phyloP scores from a whole-genome alignment of 2,797 vertebrate species.

The Falco naumanni region DNA sequence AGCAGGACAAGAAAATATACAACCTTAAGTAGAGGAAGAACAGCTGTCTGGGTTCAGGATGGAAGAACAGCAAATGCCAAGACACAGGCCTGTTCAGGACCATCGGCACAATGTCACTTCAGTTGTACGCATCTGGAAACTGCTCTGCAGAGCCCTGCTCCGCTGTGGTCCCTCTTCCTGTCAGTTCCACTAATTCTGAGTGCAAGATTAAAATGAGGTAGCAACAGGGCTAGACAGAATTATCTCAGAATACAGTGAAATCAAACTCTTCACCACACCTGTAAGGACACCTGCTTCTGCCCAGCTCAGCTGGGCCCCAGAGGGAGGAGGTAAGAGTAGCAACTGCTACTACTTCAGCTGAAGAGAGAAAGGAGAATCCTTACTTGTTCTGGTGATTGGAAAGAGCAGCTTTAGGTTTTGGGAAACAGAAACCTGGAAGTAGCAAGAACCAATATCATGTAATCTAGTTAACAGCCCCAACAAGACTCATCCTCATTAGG shows the following conservation, averaged over 20 bases:
- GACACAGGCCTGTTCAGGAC: not conserved
- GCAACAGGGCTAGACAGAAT: not conserved
- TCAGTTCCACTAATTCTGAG: not conserved
- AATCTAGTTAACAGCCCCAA: not conserved
- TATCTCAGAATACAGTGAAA: not conserved
- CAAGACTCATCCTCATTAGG: not conserved
- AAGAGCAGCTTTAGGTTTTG: not conserved
- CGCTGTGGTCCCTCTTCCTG: not conserved
- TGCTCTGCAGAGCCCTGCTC: not conserved
- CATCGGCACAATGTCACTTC: not conserved
- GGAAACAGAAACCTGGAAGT: not conserved
- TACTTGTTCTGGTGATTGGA: not conserved
- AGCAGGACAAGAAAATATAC: not conserved
- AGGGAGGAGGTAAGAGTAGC: not conserved
- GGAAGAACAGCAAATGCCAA: not conserved
- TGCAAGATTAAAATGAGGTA: not conserved
- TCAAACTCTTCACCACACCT: not conserved
- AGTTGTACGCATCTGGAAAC: not conserved
- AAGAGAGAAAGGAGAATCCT: not conserved
- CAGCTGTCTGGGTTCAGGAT: not conserved
- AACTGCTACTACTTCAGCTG: not conserved
- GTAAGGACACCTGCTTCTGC: not conserved
- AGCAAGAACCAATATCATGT: not conserved
- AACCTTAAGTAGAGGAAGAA: not conserved
- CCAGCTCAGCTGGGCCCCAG: not conserved